Percentiles rank a stretch among this genome's conserved stretches.
These are phyloP conservation scores for Tonatia bakeri DNA, from an alignment of 2,113 vertebrate species.

Conservation along the genomic window DNA sequence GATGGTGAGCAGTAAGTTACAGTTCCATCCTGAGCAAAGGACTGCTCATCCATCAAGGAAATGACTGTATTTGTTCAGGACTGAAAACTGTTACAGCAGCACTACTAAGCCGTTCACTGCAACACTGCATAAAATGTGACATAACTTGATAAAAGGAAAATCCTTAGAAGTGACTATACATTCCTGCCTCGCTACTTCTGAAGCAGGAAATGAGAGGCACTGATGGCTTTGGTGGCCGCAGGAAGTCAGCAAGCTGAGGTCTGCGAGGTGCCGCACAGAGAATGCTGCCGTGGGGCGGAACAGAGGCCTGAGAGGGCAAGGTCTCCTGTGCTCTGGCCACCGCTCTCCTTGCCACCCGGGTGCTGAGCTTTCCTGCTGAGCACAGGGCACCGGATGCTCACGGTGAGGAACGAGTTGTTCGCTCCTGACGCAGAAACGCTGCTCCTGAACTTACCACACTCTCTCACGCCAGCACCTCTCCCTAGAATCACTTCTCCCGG, in stretches of 20 bases:
- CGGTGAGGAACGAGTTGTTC: not conserved
- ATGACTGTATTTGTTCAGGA: slow-evolving; percentile 20
- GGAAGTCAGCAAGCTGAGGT: not conserved
- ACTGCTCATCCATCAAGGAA: slow-evolving; percentile 23
- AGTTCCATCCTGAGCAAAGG: slow-evolving; percentile 19
- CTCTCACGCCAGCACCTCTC: not conserved
- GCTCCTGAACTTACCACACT: not conserved
- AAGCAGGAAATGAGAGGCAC: not conserved
- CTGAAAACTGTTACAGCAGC: not conserved
- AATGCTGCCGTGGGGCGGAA: not conserved
- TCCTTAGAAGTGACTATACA: not conserved
- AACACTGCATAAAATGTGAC: slow-evolving; percentile 7
- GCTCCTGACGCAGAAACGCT: not conserved
- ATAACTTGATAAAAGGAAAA: slow-evolving; percentile 40
- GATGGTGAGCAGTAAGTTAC: not conserved
- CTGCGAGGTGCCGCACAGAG: not conserved
- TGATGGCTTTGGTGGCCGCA: not conserved
- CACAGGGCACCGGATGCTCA: not conserved
- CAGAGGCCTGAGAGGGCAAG: not conserved
- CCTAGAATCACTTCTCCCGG: not conserved
- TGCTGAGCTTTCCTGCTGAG: not conserved
- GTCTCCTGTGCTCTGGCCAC: not conserved
- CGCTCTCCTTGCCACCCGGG: not conserved
- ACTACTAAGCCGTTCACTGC: not conserved
- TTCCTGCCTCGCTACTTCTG: not conserved